Evolutionary conservation across 2,797 vertebrate species (phyloP).

Genomic region (Taeniopygia guttata): DNA sequence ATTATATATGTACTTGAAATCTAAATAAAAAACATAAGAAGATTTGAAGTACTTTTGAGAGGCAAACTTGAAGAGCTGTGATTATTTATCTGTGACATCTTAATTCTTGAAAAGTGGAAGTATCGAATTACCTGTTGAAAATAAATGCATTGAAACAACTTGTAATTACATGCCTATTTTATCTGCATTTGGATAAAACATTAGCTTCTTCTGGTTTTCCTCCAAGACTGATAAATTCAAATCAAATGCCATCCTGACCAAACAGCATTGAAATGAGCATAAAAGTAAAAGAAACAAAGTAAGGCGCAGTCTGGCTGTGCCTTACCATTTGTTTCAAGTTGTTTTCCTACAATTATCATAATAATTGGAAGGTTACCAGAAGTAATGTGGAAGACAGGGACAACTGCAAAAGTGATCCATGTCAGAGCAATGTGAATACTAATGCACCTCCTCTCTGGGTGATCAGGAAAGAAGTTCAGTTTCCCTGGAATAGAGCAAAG

Average conservation of each 20-base stretch:
- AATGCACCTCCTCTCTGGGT: not conserved
- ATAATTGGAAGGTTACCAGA: constrained; percentile 49
- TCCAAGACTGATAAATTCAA: constrained; percentile 51
- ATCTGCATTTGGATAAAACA: constrained; percentile 53
- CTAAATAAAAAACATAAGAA: constrained; percentile 27
- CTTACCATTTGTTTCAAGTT: constrained; percentile 50
- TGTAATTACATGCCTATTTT: constrained; percentile 69
- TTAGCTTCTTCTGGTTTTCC: constrained; percentile 57
- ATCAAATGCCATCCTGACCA: constrained; percentile 20
- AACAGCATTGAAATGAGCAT: constrained; percentile 12
- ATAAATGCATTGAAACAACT: constrained; percentile 67
- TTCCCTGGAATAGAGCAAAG: not conserved
- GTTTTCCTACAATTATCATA: constrained; percentile 52
- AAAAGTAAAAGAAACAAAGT: constrained; percentile 27
- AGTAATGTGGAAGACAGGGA: not conserved
- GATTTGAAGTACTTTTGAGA: constrained; percentile 57
- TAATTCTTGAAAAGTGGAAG: constrained; percentile 65
- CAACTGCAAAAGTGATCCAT: constrained; percentile 11
- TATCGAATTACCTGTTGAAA: constrained; percentile 69
- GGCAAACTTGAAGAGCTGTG: constrained; percentile 53
- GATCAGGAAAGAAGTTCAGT: not conserved
- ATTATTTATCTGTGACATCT: constrained; percentile 71
- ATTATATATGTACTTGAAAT: constrained; percentile 16
- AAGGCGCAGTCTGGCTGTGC: not conserved
- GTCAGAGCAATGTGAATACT: constrained; percentile 2